phyloP scores from a whole-genome alignment of 2,797 vertebrate genomes.

The Rachycentron canadum region DNA sequence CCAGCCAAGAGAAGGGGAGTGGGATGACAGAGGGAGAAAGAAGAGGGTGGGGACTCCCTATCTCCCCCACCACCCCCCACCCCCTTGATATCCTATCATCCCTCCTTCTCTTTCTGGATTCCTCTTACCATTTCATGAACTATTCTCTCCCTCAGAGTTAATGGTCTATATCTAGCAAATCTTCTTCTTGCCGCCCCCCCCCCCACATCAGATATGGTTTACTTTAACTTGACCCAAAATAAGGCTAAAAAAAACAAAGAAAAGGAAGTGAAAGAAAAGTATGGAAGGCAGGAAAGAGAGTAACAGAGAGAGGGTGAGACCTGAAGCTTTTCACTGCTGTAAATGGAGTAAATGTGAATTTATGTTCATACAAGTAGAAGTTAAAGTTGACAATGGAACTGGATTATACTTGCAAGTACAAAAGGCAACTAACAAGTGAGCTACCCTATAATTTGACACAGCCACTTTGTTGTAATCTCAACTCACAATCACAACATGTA shows the following conservation, averaged over 20 bases:
- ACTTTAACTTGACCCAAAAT: slow-evolving; percentile 57
- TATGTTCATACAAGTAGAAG: background rate
- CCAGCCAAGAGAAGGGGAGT: slow-evolving; percentile 80
- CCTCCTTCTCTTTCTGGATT: slow-evolving; percentile 66
- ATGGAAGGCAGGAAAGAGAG: slow-evolving; percentile 58
- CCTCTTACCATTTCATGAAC: slow-evolving; percentile 60
- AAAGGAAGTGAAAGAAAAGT: slow-evolving; percentile 72
- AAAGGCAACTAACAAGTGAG: background rate
- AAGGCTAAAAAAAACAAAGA: slow-evolving; percentile 53
- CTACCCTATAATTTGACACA: background rate
- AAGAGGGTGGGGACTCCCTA: slow-evolving; percentile 76
- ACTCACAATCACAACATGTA: slow-evolving; percentile 29
- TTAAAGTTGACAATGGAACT: background rate
- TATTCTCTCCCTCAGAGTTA: slow-evolving; percentile 32
- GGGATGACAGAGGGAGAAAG: slow-evolving; percentile 67
- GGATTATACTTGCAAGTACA: background rate
- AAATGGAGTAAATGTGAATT: background rate
- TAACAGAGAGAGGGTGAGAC: slow-evolving; percentile 38
- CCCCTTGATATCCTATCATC: slow-evolving; percentile 64
- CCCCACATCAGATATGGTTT: slow-evolving; percentile 47
- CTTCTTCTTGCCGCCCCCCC: slow-evolving; percentile 11
- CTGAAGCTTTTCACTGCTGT: background rate
- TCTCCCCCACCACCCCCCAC: slow-evolving; percentile 7
- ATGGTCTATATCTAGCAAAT: slow-evolving; percentile 48
- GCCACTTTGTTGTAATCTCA: slow-evolving; percentile 4